Evolutionary conservation across 2,113 vertebrate species (phyloP).

Genomic region (Syngnathus scovelli): DNA sequence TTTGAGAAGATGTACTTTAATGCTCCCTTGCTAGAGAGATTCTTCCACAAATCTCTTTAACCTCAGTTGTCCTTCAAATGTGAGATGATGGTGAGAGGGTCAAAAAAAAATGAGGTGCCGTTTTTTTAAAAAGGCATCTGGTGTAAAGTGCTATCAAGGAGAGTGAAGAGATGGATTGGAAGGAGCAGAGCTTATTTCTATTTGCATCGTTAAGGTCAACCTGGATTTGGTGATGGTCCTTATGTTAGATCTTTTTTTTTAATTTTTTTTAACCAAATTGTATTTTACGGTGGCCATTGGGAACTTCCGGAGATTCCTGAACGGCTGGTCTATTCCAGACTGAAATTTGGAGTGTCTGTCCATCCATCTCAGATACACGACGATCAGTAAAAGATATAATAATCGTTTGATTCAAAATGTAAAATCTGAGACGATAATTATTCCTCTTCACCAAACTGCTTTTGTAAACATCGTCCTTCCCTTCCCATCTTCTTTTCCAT

Average conservation of each 20-base stretch:
- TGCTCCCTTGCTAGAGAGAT: constrained; percentile 11
- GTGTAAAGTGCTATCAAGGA: constrained; percentile 17
- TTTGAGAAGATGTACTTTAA: background rate
- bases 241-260: no score
- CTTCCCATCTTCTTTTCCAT: background rate
- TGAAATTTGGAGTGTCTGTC: no score
- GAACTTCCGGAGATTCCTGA: no score
- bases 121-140: background rate
- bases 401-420: no score
- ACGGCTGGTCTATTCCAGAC: no score
- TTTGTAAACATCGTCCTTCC: background rate
- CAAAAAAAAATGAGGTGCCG: background rate
- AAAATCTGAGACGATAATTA: background rate
- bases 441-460: background rate
- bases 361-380: no score
- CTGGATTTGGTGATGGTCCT: constrained; percentile 13
- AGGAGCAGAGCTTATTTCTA: constrained; percentile 29
- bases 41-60: constrained; percentile 22
- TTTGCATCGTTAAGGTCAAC: constrained; percentile 45
- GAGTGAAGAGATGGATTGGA: constrained; percentile 8
- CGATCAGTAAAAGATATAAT: no score
- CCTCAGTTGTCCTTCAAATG: constrained; percentile 39
- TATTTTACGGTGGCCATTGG: no score
- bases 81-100: background rate
- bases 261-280: no score